Evolutionary conservation across 2,797 vertebrate species (phyloP), one percentile per base, ranked within the genome.

Genomic region (Eleutherodactylus coqui): DNA sequence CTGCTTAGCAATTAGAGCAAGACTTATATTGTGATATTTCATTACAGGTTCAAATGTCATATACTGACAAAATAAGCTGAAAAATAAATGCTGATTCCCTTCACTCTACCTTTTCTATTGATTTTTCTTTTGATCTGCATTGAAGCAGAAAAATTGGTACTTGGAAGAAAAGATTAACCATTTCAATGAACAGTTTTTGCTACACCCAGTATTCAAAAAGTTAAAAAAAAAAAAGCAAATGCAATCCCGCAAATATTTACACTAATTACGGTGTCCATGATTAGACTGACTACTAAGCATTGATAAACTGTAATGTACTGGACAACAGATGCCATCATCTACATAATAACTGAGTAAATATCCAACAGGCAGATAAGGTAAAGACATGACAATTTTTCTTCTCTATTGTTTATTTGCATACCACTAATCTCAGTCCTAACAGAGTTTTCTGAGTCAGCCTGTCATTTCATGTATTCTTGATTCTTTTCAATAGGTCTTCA

Each of bases 41-140:
- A 86, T 86, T 76, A 78, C 36, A 69, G 82, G 86, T 84, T 84
- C 77, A 87, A 76, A 84, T 81, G 82, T 81, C 86, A 85, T 53
- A 51, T n/a, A 13, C 82, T 84, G 58, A 75, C 55, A 87, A 84
- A 84, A 80, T 76, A 87, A 70, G 77, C 77, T 81, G 82, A 85
- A 64, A 75, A 85, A 87, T 53, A 85, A 81, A 84, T 29, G 58
- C 76, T 17, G 76, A 76, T 75, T 84, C 51, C 38, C 36, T 24
- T 45, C 67, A 79, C 47, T 36, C 77, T 58, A 62, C 73, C 38
- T 49, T 45, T 19, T 67, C n/a, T 76, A 87, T 84, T 55, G 82
- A 80, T 81, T 84, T 87, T 76, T 60, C 82, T 64, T 80, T 55
- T 64, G 55, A 84, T 75, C 60, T 82, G 85, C 79, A 77, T 70